Base-by-base conservation (phyloP, 2,888 invertebrate species). In the Athalia circularis region DNA sequence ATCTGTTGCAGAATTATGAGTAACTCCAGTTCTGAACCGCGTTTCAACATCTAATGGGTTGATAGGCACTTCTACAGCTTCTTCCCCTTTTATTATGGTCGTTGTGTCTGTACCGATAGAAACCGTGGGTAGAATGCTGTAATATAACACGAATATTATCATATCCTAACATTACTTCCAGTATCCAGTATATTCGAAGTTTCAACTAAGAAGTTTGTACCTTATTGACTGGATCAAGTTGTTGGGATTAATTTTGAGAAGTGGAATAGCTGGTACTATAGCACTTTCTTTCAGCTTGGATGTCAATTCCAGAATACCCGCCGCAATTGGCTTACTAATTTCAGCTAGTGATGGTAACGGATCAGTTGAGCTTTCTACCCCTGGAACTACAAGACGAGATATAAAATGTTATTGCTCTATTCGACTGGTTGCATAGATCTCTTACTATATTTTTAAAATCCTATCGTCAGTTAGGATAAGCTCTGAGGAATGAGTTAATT, bases 51-150 rank as follows among this genome's bases (percentile, higher is more conserved):
- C 82, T 13, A 86, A 81, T 11, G 88, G 84, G 50, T 85, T 79
- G 43, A 94, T 91, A 0, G 95, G 94, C 68, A 94, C 87, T 89
- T 95, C 96, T 85, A 94, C 93, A 81, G 96, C 96, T 88, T 96
- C 96, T 86, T 96, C 95, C 0, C 95, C 95, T 84, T 92, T 93
- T 9, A 92, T 90, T 11, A 94, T 84, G 2, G 91, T 87, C 3
- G 91, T 90, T 4, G 90, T 90, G 80, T 92, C 93, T 0, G 90
- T 90, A 61, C 91, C 90, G 77, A 88, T 84, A 59, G 88, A 85
- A 50, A 86, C 84, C 9, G 85, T 80, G 59, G 89, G 85, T 45
- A 86, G 79, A 45, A 84, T 81, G 48, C 87, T 87, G 80, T 0
- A 83, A 81, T 65, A 50, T 29, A 64, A 48, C 11, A 15, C 29